These are phyloP conservation scores for Micrasema longulum DNA, from an alignment of 1,140 invertebrate genomes.

Conservation along the genomic window DNA sequence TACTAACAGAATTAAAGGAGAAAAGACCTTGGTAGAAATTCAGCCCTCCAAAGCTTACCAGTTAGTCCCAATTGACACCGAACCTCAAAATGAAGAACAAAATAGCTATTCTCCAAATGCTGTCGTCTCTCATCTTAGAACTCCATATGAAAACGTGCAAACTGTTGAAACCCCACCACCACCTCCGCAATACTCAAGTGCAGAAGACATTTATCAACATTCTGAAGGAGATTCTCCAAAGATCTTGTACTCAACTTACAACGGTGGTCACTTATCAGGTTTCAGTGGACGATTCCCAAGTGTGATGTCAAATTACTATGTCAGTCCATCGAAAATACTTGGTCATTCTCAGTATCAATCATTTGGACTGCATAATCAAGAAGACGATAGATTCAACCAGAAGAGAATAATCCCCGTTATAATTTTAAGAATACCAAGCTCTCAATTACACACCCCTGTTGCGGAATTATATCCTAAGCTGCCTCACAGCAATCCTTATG, in stretches of 20 bases:
- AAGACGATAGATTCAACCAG: constrained; percentile 58
- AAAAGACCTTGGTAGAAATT: constrained; percentile 60
- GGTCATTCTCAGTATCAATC: constrained; percentile 63
- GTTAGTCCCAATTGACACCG: constrained; percentile 58
- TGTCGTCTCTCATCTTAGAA: constrained; percentile 57
- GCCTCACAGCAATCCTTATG: constrained; percentile 67
- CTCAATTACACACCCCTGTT: constrained; percentile 67
- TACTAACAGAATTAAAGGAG: constrained; percentile 42
- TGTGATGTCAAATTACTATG: constrained; percentile 65
- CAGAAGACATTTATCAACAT: constrained; percentile 41
- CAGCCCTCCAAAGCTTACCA: constrained; percentile 66
- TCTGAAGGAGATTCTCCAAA: constrained; percentile 54
- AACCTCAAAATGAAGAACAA: constrained; percentile 58
- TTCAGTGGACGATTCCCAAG: constrained; percentile 65
- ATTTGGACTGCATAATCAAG: constrained; percentile 59
- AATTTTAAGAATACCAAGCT: constrained; percentile 69
- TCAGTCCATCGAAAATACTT: constrained; percentile 62
- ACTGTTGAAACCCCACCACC: constrained; percentile 56
- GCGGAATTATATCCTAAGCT: constrained; percentile 68
- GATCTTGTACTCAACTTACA: constrained; percentile 65
- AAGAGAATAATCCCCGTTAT: constrained; percentile 68
- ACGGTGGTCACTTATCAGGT: constrained; percentile 62
- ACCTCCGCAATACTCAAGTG: constrained; percentile 49
- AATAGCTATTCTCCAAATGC: constrained; percentile 58
- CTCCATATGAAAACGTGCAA: constrained; percentile 56